Evolutionary conservation across 2,797 vertebrate species (phyloP), one percentile per base, ranked within the genome.

Genomic region (Lateolabrax maculatus): DNA sequence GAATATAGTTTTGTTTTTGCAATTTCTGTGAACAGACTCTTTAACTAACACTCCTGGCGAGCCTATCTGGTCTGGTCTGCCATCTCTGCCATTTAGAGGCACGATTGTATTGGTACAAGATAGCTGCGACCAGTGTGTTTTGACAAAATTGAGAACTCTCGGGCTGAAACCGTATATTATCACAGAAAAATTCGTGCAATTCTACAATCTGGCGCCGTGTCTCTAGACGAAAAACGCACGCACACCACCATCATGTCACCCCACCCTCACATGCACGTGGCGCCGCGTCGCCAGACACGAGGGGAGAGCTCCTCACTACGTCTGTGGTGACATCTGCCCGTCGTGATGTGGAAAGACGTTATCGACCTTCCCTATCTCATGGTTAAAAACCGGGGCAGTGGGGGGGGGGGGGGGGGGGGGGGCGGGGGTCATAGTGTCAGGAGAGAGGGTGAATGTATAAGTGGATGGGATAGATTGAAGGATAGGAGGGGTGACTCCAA

Each of bases 371-470:
- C 81, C 65, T 55, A 56, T 86, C 82, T 84, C 63, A 9, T 49
- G 55, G 63, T 74, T 39, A 80, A 85, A 87, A 76, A 80, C 75
- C 13, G 3, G 78, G 56, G 56, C 11, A n/a, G 62, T 79, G 88
- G 88, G 89, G 83, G 77, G 82, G 92, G 90, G 88, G 89, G 83
- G 77, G 82, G 92, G 90, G 88, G 89, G 83, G 77, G 82, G 92
- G 90, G 88, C 89, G 83, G 77, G 82, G 92, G 90, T 90, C 86
- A n/a, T n/a, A 69, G 71, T 34, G 88, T 66, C 80, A 71, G 71
- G 56, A 63, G 71, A 78, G 72, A 71, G 63, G 70, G 52, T 39
- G 85, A 84, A 84, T 89, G 77, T 69, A 79, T 89, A 86, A 91
- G 84, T 84, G 82, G 82, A 71, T 19, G 55, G 64, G 57, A 85